Base-by-base conservation (phyloP, 2,797 vertebrate species). In the Strix occidentalis region DNA sequence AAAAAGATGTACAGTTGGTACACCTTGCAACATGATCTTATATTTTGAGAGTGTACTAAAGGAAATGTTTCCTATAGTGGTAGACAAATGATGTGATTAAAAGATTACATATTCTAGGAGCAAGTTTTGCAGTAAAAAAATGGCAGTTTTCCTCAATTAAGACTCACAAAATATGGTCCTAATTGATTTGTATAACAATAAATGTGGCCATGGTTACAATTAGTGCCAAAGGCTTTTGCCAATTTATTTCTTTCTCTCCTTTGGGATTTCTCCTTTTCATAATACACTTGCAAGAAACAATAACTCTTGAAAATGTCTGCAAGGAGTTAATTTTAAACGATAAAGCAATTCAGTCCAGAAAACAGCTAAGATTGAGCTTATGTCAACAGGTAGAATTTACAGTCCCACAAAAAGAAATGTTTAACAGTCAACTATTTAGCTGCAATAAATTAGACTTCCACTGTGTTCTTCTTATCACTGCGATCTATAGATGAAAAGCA, bases 401-500 rank as follows among this genome's bases (percentile, higher is more conserved):
- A 97, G 96, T 97, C 78, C 94, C 97, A 95, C 91, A 97, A 96
- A 97, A 98, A 97, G 94, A 96, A 97, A 98, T 93, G 95, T 97
- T 97, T 97, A 96, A 98, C 93, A 97, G 97, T 96, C 97, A 98
- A 97, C 96, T 91, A 89, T 97, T 97, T 96, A 97, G 92, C 95
- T 96, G 84, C 79, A 86, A 81, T 97, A 97, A 97, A 97, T 97
- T 95, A 92, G 89, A 91, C 76, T 95, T 96, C 87, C 71, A 87
- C 86, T 86, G 60, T 80, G 86, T 88, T 89, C 20, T 79, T 90
- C 93, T 95, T 96, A 95, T 93, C 93, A 90, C 61, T 84, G 66
- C 25, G 13, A 93, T 96, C 95, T 96, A 78, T 57, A 90, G 91
- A 95, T 95, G 91, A 95, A 97, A 97, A 96, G 85, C 92, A 91